phyloP scores from a whole-genome alignment of 2,113 vertebrate genomes.

The western clawed frog (Xenopus tropicalis) region UCB_Xtro_10.0 CM004450.2:144705001-144705500 shows the following conservation, averaged over 20 bases:
- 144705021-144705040: slow-evolving; percentile 54
- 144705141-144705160: no score
- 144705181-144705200: no score
- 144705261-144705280: not conserved
- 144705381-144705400: no score
- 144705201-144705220: no score
- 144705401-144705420: not conserved
- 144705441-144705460: slow-evolving; percentile 62
- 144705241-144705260: no score
- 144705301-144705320: not conserved
- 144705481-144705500: slow-evolving; percentile 86
- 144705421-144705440: not conserved
- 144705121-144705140: no score
- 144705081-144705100: slow-evolving; percentile 93
- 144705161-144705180: no score
- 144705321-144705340: no score
- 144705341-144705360: no score
- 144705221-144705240: no score
- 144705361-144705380: no score
- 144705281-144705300: slow-evolving; percentile 15
- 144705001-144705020: not conserved
- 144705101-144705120: slow-evolving; percentile 70
- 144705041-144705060: slow-evolving; percentile 95
- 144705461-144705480: slow-evolving; percentile 92
- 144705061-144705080: slow-evolving; percentile 97